Percentiles rank a stretch among this genome's conserved stretches.
These are phyloP conservation scores for Neocrepidodera transversa DNA, from an alignment of 2,888 invertebrate species.

Conservation along the genomic window DNA sequence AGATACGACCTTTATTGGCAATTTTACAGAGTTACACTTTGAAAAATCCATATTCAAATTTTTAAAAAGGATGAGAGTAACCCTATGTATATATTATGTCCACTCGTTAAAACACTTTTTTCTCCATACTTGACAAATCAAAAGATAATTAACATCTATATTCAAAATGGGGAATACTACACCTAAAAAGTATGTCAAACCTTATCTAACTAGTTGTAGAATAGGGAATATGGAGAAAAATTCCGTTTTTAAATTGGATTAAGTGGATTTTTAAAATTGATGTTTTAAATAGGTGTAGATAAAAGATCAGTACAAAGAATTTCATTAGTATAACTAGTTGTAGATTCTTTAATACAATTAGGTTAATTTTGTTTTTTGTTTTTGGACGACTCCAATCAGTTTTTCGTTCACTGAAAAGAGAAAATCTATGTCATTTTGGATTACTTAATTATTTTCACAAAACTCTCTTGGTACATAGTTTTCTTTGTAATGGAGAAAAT, in stretches of 20 bases:
- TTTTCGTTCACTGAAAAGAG: conserved; percentile 43
- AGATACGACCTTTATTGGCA: conserved; percentile 21
- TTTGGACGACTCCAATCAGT: conserved; percentile 39
- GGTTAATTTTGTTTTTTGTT: conserved; percentile 34
- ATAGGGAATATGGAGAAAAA: background rate
- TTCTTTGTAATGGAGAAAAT: background rate
- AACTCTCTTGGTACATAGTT: background rate
- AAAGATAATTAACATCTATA: too few species aligned
- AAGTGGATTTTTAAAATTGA: background rate
- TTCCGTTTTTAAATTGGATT: background rate
- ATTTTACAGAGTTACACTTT: conserved; percentile 31
- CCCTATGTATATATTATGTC: conserved; percentile 21
- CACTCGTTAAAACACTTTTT: background rate
- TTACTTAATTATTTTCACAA: background rate
- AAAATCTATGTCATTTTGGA: conserved; percentile 32
- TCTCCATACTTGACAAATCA: too few species aligned
- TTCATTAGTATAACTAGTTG: conserved; percentile 32
- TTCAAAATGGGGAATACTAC: too few species aligned
- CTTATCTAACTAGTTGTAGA: too few species aligned
- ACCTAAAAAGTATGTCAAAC: too few species aligned
- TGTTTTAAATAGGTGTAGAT: conserved; percentile 28
- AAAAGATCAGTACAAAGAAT: conserved; percentile 43
- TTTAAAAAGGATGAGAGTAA: conserved; percentile 19
- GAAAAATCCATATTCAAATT: conserved; percentile 26
- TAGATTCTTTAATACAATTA: conserved; percentile 35